Evolutionary conservation across 2,797 vertebrate genomes (phyloP).

Genomic region (Fistularia commersonii): DNA sequence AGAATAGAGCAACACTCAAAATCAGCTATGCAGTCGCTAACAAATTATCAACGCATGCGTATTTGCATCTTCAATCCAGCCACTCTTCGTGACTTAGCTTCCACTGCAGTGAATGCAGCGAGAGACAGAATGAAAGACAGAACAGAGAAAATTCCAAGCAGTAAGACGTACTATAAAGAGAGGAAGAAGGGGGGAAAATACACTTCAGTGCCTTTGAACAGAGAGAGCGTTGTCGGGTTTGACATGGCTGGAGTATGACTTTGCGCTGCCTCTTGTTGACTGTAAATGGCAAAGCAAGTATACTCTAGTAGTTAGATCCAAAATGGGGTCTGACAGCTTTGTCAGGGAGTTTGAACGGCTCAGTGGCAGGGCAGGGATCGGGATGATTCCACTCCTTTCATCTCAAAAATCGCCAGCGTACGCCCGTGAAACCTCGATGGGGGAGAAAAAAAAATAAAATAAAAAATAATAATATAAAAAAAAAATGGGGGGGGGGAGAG

Average conservation of each 20-base stretch:
- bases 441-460: slow-evolving; percentile 37
- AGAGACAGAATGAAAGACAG: slow-evolving; percentile 17
- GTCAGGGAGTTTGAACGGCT: slow-evolving; percentile 81
- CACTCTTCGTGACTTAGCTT: too few species aligned
- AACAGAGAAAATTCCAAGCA: too few species aligned
- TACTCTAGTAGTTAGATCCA: slow-evolving; percentile 66
- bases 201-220: slow-evolving; percentile 42
- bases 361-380: slow-evolving; percentile 75
- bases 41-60: too few species aligned
- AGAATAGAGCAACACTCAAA: too few species aligned
- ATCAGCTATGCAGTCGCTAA: too few species aligned
- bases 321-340: slow-evolving; percentile 82
- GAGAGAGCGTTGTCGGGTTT: slow-evolving; percentile 48
- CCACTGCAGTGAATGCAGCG: too few species aligned
- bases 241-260: slow-evolving; percentile 61
- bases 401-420: slow-evolving; percentile 73
- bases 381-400: slow-evolving; percentile 76
- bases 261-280: slow-evolving; percentile 62
- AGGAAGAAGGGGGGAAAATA: slow-evolving; percentile 22
- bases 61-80: too few species aligned
- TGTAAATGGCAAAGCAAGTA: slow-evolving; percentile 78
- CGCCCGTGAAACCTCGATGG: slow-evolving; percentile 60
- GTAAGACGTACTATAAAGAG: slow-evolving; percentile 23
- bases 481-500: background rate
- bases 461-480: slow-evolving; percentile 11